Base-by-base conservation (phyloP, 1,140 invertebrate species). In the Nephila pilipes region DNA sequence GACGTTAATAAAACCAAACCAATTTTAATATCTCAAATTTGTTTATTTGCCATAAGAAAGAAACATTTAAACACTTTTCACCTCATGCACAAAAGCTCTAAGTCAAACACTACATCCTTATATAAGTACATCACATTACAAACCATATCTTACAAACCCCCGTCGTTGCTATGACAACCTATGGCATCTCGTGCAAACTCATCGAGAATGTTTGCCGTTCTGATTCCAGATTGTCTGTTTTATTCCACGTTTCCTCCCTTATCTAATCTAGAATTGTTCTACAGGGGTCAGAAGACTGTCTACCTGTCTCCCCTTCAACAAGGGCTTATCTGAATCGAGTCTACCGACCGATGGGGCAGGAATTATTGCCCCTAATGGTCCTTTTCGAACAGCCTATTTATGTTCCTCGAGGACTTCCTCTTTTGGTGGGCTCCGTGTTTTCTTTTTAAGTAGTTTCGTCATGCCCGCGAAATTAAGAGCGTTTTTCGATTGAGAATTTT, bases 211-310 rank as follows among this genome's bases (percentile, higher is more conserved):
- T 75, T 75, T 75, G 69, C 69, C 18, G 32, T 75, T 32, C 69
- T 14, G 69, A 75, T 75, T 75, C 69, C 69, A 36, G 69, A 75
- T 75, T 36, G 69, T 75, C 69, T 75, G 69, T 32, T 75, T 36
- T 75, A 75, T 75, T 75, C 58, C 20, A 5, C 69, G 14, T 29
- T 36, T 18, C 58, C 16, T 3, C 58, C 5, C 29, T 75, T 75
- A 75, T 75, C 69, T 75, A 32, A 75, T 75, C 69, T 75, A 18
- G 29, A 75, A 75, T 36, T 75, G 69, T 75, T 75, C 69, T 36
- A 10, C 58, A 75, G 69, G 69, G 69, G 69, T 75, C 69, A 75
- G 69, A 75, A 29, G 69, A 75, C 69, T 36, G 69, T 75, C 69
- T 75, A 75, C 69, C 69, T 75, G 69, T 75, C 69, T 75, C 32